Evolutionary conservation across 1,140 invertebrate species (phyloP), one percentile per base, ranked within the genome.

Genomic region (Trachelipus rathkii): DNA sequence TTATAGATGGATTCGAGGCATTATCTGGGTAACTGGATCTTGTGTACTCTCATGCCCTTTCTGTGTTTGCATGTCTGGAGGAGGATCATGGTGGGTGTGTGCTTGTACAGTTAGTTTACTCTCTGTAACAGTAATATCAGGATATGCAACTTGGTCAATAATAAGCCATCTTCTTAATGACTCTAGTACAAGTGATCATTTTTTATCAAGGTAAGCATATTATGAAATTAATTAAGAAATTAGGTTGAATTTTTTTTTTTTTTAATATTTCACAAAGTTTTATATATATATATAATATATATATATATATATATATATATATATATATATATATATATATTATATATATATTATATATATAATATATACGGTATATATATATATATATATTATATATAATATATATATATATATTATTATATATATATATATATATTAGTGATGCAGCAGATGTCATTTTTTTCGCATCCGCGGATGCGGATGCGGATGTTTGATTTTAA

Each of bases 51-150:
- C 19, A 33, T 70, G 68, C 23, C 68, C 68, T 33, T 13, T 70
- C 24, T 70, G 3, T 24, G 68, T 70, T 11, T 70, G 68, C 68
- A 70, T 70, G 11, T 23, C 19, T 21, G 68, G 68, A 23, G 68
- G 68, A 70, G 68, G 68, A 24, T 70, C 68, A 33, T 70, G 68
- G 68, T 70, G 68, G 68, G 68, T 70, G 19, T 70, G 68, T 70
- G 68, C 68, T 13, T 70, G 68, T 24, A 33, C 68, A 23, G 68
- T 70, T 23, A 11, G 68, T 70, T 33, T 70, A 23, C 10, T 70
- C 10, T 21, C 68, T 70, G 68, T 70, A 5, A 70, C 68, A 11
- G 11, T 70, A 24, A 21, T 21, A 13, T 70, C 68, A 21, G 68
- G 68, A 21, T 70, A 70, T 21, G 24, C 68, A 23, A 33, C 68